These are phyloP conservation scores for Eutolmus rufibarbis DNA, from an alignment of 2,888 invertebrate genomes.

Conservation along the genomic window DNA sequence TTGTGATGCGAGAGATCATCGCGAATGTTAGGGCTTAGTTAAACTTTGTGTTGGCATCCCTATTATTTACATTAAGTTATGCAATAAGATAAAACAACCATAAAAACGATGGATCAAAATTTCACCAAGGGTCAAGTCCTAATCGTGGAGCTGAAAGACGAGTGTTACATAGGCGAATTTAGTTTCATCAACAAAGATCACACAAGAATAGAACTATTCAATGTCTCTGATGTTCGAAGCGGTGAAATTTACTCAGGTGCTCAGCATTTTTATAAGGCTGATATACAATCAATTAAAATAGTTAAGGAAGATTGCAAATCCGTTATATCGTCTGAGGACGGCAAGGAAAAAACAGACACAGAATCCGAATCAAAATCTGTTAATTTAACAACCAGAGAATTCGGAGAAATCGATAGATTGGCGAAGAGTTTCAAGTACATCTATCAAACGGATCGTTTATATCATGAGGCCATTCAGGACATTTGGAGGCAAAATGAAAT, in stretches of 20 bases:
- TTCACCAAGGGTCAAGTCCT: conserved; percentile 25
- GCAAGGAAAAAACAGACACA: not conserved
- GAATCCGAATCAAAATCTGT: not conserved
- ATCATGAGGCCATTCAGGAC: conserved; percentile 54
- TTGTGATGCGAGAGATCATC: not conserved
- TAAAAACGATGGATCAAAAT: conserved; percentile 25
- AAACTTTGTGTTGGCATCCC: not conserved
- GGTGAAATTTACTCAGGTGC: conserved; percentile 17
- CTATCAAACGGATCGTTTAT: conserved; percentile 52
- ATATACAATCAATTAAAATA: conserved; percentile 44
- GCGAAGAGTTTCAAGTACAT: conserved; percentile 49
- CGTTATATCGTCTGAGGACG: not conserved
- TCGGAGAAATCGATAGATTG: conserved; percentile 48
- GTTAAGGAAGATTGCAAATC: conserved; percentile 31
- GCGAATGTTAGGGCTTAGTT: not conserved
- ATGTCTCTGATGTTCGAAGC: conserved; percentile 42
- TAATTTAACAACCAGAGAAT: conserved; percentile 37
- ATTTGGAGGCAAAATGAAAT: conserved; percentile 51
- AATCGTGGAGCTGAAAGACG: conserved; percentile 39
- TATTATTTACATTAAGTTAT: not conserved
- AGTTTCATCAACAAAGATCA: conserved; percentile 31
- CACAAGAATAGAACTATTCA: conserved; percentile 40
- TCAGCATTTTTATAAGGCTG: conserved; percentile 44
- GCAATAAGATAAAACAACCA: not conserved
- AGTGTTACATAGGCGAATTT: conserved; percentile 46